A percentile compares a stretch with the other conserved stretches of the same genome.
Evolutionary conservation across 1,140 invertebrate genomes (phyloP).

Genomic region (Pararge aegeria): DNA sequence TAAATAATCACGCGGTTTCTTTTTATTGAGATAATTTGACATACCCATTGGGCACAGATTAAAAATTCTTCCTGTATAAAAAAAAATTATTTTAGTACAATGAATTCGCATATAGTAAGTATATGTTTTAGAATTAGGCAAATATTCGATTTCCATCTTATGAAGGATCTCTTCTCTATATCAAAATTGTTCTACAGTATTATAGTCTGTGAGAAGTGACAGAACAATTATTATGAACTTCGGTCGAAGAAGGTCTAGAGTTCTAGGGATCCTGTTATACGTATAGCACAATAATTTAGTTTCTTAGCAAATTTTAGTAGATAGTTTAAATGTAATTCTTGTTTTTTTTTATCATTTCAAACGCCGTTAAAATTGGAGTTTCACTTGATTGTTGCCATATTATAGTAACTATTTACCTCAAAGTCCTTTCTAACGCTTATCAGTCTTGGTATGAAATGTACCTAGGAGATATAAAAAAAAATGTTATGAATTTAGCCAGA

Average conservation of each 20-base stretch:
- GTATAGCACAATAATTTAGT: slow-evolving; percentile 62
- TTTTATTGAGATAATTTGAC: no score
- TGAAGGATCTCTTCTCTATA: slow-evolving; percentile 1
- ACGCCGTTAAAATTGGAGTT: slow-evolving; percentile 25
- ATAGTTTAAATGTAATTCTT: slow-evolving; percentile 39
- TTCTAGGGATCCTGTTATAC: slow-evolving; percentile 24
- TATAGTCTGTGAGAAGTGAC: slow-evolving; percentile 35
- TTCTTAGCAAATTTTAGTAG: slow-evolving; percentile 50
- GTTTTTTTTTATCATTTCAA: slow-evolving; percentile 24
- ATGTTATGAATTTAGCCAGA: slow-evolving; percentile 29
- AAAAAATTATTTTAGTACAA: slow-evolving; percentile 57
- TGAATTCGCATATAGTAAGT: slow-evolving; percentile 43
- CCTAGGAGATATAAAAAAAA: not conserved
- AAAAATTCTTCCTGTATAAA: no score
- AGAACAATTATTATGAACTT: not conserved
- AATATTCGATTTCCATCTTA: not conserved
- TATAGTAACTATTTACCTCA: slow-evolving; percentile 64
- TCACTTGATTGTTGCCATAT: slow-evolving; percentile 64
- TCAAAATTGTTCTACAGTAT: slow-evolving; percentile 40
- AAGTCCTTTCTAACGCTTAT: slow-evolving; percentile 31
- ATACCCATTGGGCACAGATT: no score
- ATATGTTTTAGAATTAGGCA: not conserved
- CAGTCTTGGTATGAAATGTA: slow-evolving; percentile 25
- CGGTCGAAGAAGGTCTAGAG: not conserved
- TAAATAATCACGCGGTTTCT: no score